Percentiles rank a stretch among this genome's conserved stretches.
Conservation (phyloP, 2,113 vertebrate species). For the Dasyurus viverrinus region DNA sequence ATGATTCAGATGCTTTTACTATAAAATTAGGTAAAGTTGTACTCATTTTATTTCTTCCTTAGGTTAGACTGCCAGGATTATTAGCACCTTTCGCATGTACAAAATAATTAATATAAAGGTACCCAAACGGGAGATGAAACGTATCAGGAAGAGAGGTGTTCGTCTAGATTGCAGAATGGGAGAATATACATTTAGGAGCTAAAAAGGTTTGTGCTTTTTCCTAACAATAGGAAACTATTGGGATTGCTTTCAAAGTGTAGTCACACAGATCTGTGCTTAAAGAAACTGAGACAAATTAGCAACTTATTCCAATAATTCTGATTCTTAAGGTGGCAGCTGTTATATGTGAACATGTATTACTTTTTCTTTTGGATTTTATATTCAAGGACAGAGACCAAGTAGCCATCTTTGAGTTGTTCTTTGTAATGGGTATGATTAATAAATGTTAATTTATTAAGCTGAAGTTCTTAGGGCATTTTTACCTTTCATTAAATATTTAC, state of each 20-base stretch:
- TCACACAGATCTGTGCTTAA: background rate
- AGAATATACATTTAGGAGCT: background rate
- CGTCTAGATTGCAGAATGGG: background rate
- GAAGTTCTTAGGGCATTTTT: background rate
- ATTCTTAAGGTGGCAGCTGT: background rate
- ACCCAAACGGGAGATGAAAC: background rate
- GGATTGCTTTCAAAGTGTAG: background rate
- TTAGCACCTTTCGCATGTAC: background rate
- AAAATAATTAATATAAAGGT: background rate
- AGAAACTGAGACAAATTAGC: background rate
- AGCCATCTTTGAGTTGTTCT: background rate
- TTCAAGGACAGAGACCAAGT: background rate
- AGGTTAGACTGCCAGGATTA: background rate
- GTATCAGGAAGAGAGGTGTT: background rate
- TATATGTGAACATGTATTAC: background rate
- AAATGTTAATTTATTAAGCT: background rate
- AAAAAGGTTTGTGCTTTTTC: background rate
- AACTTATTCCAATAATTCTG: too few species aligned
- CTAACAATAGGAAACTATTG: background rate
- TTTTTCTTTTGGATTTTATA: background rate
- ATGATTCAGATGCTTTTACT: background rate
- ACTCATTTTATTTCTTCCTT: background rate
- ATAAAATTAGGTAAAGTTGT: background rate
- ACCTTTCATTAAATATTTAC: constrained; percentile 19
- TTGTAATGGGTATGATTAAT: background rate